Conservation (phyloP, 2,113 vertebrate genomes). For the Sterrhoptilus dennistouni region DNA sequence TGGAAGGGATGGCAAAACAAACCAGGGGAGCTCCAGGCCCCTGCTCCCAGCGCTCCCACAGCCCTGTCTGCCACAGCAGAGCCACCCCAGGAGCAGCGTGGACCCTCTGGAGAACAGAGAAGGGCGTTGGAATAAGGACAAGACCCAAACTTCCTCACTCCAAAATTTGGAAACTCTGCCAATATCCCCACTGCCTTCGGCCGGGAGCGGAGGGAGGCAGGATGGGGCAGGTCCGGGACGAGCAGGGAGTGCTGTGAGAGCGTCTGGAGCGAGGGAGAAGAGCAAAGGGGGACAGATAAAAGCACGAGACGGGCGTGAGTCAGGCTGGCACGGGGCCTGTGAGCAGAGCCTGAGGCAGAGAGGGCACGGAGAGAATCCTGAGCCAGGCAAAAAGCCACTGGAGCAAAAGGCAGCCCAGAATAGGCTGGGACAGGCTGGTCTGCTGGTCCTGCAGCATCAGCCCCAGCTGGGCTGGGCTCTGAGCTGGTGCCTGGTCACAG, state of each 20-base stretch:
- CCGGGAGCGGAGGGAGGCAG: neutral
- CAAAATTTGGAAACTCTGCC: neutral
- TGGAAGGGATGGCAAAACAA: neutral
- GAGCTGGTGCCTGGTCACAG: neutral
- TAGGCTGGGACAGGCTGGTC: neutral
- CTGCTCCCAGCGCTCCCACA: no score
- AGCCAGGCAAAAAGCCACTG: neutral
- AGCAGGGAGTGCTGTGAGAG: neutral
- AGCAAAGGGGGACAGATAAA: neutral
- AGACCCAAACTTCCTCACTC: neutral
- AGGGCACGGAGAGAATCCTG: neutral
- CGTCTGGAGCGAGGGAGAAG: neutral
- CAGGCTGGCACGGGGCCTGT: neutral
- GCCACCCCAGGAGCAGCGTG: rapidly evolving
- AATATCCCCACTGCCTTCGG: neutral
- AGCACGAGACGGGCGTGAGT: constrained; percentile 1
- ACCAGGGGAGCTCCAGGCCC: neutral
- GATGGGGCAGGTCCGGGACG: neutral
- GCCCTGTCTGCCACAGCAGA: neutral
- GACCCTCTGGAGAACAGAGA: neutral
- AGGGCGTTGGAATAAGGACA: rapidly evolving
- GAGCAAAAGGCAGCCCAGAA: neutral
- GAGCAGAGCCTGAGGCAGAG: neutral
- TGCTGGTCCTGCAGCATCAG: neutral
- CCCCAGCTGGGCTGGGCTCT: rapidly evolving